A percentile compares a stretch with the other conserved stretches of the same genome.
Conservation (phyloP, 2,888 invertebrate genomes). For the Hypsopygia costalis region DNA sequence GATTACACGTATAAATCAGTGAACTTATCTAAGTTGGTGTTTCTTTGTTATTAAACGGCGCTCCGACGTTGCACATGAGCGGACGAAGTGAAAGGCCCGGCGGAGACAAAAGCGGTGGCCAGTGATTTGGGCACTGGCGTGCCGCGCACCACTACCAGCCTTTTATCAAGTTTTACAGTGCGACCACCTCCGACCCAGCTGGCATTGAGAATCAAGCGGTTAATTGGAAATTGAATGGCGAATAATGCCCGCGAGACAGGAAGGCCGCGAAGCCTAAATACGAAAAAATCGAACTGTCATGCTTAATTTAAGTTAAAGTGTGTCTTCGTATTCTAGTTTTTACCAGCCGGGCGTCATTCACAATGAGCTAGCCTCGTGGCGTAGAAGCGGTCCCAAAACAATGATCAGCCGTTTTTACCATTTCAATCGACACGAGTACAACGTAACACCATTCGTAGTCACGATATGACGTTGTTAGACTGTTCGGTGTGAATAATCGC, state of each 20-base stretch:
- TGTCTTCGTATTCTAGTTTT: conserved; percentile 26
- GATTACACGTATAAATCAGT: conserved; percentile 32
- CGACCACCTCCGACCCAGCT: conserved; percentile 66
- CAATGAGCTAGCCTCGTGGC: conserved; percentile 8
- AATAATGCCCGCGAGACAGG: conserved; percentile 64
- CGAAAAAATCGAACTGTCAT: conserved; percentile 55
- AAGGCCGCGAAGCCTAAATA: conserved; percentile 69
- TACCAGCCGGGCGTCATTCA: conserved; percentile 27
- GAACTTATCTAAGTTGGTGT: conserved; percentile 71
- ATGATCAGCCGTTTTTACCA: conserved; percentile 47
- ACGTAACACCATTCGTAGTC: conserved; percentile 43
- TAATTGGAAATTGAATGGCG: conserved; percentile 78
- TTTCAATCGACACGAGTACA: conserved; percentile 52
- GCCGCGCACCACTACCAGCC: conserved; percentile 67
- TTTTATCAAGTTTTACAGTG: conserved; percentile 69
- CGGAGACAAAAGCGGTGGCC: conserved; percentile 66
- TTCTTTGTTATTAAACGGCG: conserved; percentile 54
- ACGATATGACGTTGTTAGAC: conserved; percentile 31
- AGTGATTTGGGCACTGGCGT: conserved; percentile 63
- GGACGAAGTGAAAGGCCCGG: conserved; percentile 71
- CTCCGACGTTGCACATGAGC: conserved; percentile 57
- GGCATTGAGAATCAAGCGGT: conserved; percentile 77
- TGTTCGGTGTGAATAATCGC: conserved; percentile 25
- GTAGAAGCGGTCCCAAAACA: conserved; percentile 33
- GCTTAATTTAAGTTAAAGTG: conserved; percentile 28